These are phyloP conservation scores for Pontoporia blainvillei DNA, from an alignment of 2,113 vertebrate genomes.

Conservation along the genomic window DNA sequence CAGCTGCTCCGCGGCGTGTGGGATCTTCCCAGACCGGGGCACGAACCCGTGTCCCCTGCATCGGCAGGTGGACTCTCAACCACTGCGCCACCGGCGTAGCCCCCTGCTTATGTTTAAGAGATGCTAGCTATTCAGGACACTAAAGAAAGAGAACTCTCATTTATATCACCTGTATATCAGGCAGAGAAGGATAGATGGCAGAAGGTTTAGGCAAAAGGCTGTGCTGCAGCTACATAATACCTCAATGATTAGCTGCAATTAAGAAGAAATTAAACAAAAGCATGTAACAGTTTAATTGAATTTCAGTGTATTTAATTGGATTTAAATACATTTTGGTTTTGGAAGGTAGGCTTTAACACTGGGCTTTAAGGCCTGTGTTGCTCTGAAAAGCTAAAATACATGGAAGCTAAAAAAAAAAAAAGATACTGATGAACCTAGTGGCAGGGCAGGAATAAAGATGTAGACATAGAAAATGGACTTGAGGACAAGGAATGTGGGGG, in stretches of 20 bases:
- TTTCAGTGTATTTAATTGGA: slow-evolving; percentile 7
- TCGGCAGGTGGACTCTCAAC: no score
- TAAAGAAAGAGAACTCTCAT: background rate
- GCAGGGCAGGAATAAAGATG: no score
- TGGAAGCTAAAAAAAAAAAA: no score
- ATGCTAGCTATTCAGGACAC: background rate
- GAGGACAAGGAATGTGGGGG: no score
- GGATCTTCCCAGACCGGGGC: no score
- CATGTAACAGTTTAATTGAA: background rate
- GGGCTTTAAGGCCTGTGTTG: background rate
- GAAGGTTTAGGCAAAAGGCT: background rate
- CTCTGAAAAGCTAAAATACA: background rate
- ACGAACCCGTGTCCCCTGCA: accelerated
- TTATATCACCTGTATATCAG: background rate
- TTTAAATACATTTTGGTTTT: slow-evolving; percentile 14
- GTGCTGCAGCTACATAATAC: background rate
- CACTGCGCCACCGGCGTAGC: accelerated
- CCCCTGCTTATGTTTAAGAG: background rate
- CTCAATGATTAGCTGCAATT: background rate
- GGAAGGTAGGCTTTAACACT: background rate
- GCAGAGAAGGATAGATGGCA: background rate
- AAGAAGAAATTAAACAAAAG: background rate
- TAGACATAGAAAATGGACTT: no score
- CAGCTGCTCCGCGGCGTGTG: no score
- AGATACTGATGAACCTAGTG: no score